Conservation (phyloP, 2,113 vertebrate genomes). For the Mormyrus iriodes region DNA sequence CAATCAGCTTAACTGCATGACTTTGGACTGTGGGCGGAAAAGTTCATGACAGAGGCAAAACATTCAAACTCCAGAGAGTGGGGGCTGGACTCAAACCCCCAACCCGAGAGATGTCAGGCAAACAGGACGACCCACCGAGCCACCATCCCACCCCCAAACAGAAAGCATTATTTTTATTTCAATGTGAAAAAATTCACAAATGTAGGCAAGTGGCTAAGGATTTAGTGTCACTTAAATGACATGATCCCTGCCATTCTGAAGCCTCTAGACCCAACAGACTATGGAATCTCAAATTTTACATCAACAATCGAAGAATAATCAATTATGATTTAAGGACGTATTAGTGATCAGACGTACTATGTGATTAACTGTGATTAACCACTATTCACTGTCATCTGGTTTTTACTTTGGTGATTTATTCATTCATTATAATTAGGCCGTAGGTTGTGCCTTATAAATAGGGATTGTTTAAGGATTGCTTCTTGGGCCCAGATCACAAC, state of each 20-base stretch:
- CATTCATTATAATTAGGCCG: neutral
- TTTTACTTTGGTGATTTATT: neutral
- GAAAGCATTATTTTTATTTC: neutral
- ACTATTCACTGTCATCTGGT: neutral
- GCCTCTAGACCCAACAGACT: neutral
- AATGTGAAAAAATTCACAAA: neutral
- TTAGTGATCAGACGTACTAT: neutral
- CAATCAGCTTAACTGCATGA: neutral
- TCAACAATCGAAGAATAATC: neutral
- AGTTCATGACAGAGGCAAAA: neutral
- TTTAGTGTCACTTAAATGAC: neutral
- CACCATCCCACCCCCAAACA: neutral
- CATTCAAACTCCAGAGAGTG: neutral
- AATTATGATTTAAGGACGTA: neutral
- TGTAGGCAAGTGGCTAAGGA: neutral
- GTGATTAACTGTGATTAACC: neutral
- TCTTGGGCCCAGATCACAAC: neutral
- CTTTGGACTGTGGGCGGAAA: neutral
- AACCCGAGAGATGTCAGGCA: neutral
- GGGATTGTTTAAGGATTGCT: neutral
- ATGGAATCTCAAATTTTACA: neutral
- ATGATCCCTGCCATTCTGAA: neutral
- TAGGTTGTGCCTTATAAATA: neutral
- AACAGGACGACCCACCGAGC: neutral
- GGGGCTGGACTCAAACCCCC: neutral